Evolutionary conservation across 2,888 invertebrate genomes (phyloP), one percentile per base, ranked within the genome.

Genomic region (Griposia aprilina): DNA sequence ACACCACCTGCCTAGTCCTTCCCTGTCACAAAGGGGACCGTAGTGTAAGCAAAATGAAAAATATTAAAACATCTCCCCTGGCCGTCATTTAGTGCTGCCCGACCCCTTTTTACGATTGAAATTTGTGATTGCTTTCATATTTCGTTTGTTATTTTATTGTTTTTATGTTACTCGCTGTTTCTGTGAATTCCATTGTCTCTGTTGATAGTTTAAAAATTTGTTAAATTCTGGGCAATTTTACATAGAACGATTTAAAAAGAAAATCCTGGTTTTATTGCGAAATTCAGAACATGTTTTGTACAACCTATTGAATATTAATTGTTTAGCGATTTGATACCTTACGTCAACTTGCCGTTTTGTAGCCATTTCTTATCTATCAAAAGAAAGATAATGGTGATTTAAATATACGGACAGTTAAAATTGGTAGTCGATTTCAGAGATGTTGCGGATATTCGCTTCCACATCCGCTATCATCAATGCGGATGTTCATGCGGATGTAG

Each of bases 41-140:
- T 78, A 71, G 77, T 77, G 77, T 85, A 83, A 84, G 89, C 83
- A 85, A 84, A 89, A 89, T 79, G 72, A 87, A 90, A 88, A 85
- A 84, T 87, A 87, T 85, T 83, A 89, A 89, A 85, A 89, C 81
- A 62, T 78, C 81, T 88, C 89, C 87, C 84, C 55, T 76, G 84
- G 78, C 72, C 63, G 70, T 69, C 70, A 62, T 87, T 82, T 69
- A 66, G 72, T 73, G 76, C 62, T 74, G 23, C 63, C 50, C 60
- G 70, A 87, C 81, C 86, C 82, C 78, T 86, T 89, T 85, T 82
- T 82, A 70, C 72, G 65, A 88, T 86, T 76, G 80, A 82, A 80
- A 83, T 85, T 75, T 81, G 89, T 82, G 86, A 89, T 82, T 88
- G 78, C 77, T 82, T 88, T 78, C 59, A 78, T 85, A 81, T 87